These are phyloP conservation scores for Microcebus jonahi DNA, from an alignment of 2,113 vertebrate species.

Conservation along the genomic window DNA sequence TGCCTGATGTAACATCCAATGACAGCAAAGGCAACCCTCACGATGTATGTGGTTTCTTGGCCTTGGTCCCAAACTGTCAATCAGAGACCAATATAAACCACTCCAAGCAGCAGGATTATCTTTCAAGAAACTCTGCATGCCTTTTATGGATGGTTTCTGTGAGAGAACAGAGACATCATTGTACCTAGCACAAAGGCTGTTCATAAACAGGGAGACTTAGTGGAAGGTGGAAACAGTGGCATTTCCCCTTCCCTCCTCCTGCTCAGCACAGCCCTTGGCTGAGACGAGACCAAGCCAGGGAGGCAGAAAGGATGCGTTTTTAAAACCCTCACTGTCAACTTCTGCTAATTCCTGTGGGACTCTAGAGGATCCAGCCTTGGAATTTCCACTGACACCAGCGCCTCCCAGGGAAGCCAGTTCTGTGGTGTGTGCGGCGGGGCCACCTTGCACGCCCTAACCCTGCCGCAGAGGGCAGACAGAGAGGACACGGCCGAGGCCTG, in stretches of 20 bases:
- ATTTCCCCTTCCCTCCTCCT: not conserved
- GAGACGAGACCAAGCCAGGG: not conserved
- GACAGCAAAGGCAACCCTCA: not conserved
- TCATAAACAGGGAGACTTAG: not conserved
- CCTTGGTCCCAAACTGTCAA: not conserved
- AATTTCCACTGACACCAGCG: not conserved
- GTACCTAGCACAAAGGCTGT: not conserved
- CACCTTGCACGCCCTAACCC: not conserved
- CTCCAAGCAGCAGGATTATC: not conserved
- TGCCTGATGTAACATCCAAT: not conserved
- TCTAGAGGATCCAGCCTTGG: not conserved
- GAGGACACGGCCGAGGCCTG: not conserved
- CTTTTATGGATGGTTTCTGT: not conserved
- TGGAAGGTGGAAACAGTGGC: not conserved
- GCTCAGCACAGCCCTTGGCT: not conserved
- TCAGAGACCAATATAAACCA: not conserved
- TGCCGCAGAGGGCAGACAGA: too few relatives aligned
- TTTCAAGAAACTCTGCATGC: not conserved
- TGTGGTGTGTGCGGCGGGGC: rapidly evolving
- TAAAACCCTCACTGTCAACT: not conserved
- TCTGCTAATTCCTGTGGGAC: not conserved
- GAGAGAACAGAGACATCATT: not conserved
- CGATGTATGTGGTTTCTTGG: not conserved
- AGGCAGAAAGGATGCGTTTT: not conserved
- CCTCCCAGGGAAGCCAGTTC: not conserved